Evolutionary conservation across 1,140 invertebrate genomes (phyloP), one percentile per base, ranked within the genome.

Genomic region (Oscheius sp.): DNA sequence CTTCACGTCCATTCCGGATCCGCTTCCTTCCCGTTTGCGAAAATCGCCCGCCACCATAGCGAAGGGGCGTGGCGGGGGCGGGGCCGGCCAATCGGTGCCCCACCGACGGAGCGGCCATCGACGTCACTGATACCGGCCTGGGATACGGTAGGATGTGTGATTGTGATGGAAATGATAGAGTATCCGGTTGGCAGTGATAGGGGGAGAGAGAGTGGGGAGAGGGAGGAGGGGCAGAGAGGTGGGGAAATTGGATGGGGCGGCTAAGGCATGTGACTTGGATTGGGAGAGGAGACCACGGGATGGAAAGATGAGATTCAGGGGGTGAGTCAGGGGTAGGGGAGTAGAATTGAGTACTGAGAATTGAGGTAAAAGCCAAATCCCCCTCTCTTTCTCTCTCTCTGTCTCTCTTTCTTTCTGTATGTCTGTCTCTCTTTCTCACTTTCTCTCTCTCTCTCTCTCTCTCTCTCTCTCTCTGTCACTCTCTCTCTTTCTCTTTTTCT

Each of bases 1-100:
- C 49, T 55, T 55, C 49, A 55, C 49, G 49, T 55, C 49, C 49
- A 55, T 55, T 55, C 49, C 49, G 49, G 49, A 55, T 55, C 49
- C 49, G 49, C 49, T 55, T 55, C 49, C 49, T 55, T 55, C 49
- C 49, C 49, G 49, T 55, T 55, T 55, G 49, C 49, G 49, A 55
- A 55, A 55, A 55, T 55, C 49, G 49, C 49, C 49, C 23, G n/a
- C 49, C 7, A 55, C 49, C 49, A 55, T 55, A 55, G 49, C 49
- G 49, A 55, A 26, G 28, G 49, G 49, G 28, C 15, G 49, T 4
- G 49, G 38, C 38, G 7, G 49, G 49, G 49, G 49, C 49, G 23
- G 49, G 23, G 7, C 23, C 7, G 4, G 15, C 49, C 49, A 55
- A 55, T 13, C 23, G 49, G 23, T 23, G 7, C 49, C 23, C 7